phyloP scores from a whole-genome alignment of 2,113 vertebrate species.

The Entosphenus tridentatus region DNA sequence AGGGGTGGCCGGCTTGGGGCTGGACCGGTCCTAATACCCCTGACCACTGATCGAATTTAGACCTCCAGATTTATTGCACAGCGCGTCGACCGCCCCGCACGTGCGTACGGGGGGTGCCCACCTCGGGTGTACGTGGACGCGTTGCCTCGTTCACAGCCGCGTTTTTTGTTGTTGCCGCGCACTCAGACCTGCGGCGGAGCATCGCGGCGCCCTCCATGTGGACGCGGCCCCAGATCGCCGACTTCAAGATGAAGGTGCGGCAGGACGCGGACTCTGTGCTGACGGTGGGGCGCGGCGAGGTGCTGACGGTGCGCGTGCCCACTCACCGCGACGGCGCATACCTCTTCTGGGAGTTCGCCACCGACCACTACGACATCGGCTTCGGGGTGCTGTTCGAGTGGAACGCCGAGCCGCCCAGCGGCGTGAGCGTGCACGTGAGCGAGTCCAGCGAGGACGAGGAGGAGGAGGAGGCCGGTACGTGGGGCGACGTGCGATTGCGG shows the following conservation, averaged over 20 bases:
- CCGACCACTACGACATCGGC: conserved; percentile 94
- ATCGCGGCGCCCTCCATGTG: conserved; percentile 97
- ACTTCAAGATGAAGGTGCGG: conserved; percentile 96
- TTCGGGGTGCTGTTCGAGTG: conserved; percentile 99
- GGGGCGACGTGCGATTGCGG: too few relatives aligned
- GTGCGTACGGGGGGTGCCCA: too few relatives aligned
- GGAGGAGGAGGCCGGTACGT: conserved; percentile 30
- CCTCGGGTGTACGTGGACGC: too few relatives aligned
- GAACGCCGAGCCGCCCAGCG: conserved; percentile 60
- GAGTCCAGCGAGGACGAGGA: conserved; percentile 97
- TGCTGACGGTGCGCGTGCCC: conserved; percentile 85
- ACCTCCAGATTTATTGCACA: too few relatives aligned
- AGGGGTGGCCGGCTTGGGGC: too few relatives aligned
- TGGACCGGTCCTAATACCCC: too few relatives aligned
- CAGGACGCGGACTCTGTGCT: conserved; percentile 94
- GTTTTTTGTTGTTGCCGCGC: conserved; percentile 24
- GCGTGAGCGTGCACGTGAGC: conserved; percentile 88
- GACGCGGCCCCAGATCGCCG: conserved; percentile 90
- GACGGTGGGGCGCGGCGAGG: conserved; percentile 87
- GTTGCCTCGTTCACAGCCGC: too few relatives aligned
- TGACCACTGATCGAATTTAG: too few relatives aligned
- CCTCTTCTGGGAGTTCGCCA: conserved; percentile 98
- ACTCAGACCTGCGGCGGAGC: conserved; percentile 26
- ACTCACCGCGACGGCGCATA: conserved; percentile 93
- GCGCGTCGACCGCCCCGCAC: too few relatives aligned